A percentile compares a stretch with the other conserved stretches of the same genome.
phyloP scores from a whole-genome alignment of 2,797 vertebrate species.

The Argya squamiceps region DNA sequence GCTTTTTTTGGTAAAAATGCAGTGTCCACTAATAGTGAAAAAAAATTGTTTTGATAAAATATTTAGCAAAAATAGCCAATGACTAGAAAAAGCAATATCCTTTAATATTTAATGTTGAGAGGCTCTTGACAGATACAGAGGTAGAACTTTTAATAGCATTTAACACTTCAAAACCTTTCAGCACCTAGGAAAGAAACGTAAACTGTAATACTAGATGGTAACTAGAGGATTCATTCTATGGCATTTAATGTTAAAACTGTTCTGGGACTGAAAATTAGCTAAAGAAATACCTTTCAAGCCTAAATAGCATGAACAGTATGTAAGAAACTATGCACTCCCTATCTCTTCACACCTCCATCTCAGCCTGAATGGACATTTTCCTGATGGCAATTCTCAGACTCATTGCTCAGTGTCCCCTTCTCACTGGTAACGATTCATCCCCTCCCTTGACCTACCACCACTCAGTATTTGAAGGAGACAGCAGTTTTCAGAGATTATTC shows the following conservation, averaged over 20 bases:
- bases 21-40: background rate
- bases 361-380: background rate
- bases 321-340: background rate
- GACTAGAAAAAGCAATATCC: background rate
- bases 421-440: background rate
- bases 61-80: constrained; percentile 2
- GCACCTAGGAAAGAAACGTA: constrained; percentile 7
- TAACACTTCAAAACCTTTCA: background rate
- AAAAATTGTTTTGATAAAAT: background rate
- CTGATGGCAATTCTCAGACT: background rate
- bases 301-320: background rate
- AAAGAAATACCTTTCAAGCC: background rate
- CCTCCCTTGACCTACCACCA: background rate
- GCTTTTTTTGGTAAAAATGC: background rate
- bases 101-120: constrained; percentile 20
- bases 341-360: background rate
- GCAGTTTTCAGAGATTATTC: background rate
- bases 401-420: background rate
- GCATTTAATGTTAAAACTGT: background rate
- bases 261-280: background rate
- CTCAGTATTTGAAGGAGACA: background rate
- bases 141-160: constrained; percentile 11
- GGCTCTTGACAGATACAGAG: background rate
- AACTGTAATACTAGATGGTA: background rate
- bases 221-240: background rate